A percentile compares a stretch with the other conserved stretches of the same genome.
Conservation (phyloP, 2,113 vertebrate genomes). For the Todiramphus saurophagus region DNA sequence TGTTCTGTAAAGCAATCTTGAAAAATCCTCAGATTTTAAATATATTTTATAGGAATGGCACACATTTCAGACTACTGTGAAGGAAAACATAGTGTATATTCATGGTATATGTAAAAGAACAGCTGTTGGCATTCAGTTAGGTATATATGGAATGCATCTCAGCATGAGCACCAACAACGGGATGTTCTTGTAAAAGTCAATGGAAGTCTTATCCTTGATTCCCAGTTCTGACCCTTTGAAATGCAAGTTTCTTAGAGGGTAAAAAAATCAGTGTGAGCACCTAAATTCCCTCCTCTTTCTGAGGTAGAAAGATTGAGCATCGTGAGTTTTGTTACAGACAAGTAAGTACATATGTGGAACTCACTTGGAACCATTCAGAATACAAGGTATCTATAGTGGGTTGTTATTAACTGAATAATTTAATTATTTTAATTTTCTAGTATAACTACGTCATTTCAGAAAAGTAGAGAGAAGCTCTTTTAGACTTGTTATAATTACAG, state of each 20-base stretch:
- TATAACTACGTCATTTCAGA: background rate
- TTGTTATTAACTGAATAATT: background rate
- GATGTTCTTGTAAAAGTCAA: background rate
- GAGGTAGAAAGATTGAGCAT: background rate
- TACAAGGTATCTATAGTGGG: background rate
- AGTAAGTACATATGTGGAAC: background rate
- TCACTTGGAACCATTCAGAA: background rate
- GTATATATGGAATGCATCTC: background rate
- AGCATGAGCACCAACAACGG: background rate
- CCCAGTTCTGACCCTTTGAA: background rate
- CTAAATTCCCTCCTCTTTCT: background rate
- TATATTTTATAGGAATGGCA: background rate
- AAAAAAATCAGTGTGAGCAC: background rate
- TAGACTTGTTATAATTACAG: constrained; percentile 30
- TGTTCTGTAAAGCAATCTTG: background rate
- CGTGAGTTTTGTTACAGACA: background rate
- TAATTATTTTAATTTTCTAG: background rate
- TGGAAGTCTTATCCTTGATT: background rate
- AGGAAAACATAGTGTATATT: background rate
- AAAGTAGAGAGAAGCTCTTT: background rate
- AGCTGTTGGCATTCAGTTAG: background rate
- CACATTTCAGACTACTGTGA: background rate
- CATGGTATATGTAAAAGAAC: background rate
- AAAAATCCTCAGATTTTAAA: background rate
- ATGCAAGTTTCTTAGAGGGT: background rate